Evolutionary conservation across 2,113 vertebrate species (phyloP).

Genomic region (Kryptolebias marmoratus): DNA sequence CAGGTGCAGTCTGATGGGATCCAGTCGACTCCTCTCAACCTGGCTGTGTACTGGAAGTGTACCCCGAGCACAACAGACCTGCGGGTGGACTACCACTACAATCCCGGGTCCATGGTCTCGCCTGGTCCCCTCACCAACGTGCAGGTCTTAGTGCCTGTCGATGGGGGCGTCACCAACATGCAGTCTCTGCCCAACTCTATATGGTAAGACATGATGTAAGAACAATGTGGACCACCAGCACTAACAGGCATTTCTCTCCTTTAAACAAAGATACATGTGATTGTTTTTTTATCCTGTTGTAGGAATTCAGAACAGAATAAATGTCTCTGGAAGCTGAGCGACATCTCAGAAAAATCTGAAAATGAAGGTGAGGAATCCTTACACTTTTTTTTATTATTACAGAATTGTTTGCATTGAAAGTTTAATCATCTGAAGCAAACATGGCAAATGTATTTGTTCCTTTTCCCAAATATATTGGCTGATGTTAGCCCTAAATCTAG

Average conservation of each 20-base stretch:
- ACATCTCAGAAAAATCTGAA: conserved; percentile 95
- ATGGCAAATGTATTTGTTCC: no score
- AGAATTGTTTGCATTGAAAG: not conserved
- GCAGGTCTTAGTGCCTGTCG: conserved; percentile 92
- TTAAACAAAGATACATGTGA: no score
- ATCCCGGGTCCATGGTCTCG: conserved; percentile 91
- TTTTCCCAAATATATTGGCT: no score
- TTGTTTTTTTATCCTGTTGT: conserved; percentile 16
- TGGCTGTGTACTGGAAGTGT: conserved; percentile 98
- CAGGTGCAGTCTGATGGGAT: conserved; percentile 96
- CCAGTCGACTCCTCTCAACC: conserved; percentile 94
- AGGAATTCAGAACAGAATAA: conserved; percentile 97
- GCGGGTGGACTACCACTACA: conserved; percentile 94
- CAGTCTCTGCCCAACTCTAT: conserved; percentile 91
- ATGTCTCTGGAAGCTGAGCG: conserved; percentile 93
- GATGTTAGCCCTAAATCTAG: no score
- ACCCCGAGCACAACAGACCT: conserved; percentile 88
- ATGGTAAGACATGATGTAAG: conserved; percentile 80
- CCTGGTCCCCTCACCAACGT: conserved; percentile 87
- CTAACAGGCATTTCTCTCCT: not conserved
- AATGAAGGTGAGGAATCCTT: conserved; percentile 86
- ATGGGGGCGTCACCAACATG: conserved; percentile 92
- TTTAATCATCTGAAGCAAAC: no score
- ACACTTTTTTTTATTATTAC: not conserved
- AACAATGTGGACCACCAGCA: not conserved